Evolutionary conservation across 2,113 vertebrate species (phyloP).

Genomic region (Cichladusa arquata): DNA sequence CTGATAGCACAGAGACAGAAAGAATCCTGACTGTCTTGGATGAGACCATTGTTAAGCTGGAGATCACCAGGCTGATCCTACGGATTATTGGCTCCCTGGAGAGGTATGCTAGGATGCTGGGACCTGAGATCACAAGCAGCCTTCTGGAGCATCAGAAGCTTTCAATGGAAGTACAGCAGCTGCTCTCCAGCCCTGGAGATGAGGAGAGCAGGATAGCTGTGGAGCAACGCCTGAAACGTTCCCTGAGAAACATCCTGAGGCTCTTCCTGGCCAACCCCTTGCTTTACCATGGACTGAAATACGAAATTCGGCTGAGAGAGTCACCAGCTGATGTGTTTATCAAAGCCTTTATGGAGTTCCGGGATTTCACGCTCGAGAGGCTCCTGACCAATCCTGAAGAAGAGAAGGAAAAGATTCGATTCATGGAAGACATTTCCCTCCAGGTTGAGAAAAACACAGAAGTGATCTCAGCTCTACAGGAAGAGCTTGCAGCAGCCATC

Average conservation of each 20-base stretch:
- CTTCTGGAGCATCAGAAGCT: not conserved
- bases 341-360: constrained; percentile 70
- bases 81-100: not conserved
- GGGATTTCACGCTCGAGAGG: constrained; percentile 69
- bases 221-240: not conserved
- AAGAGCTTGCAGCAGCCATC: constrained; percentile 47
- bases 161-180: not conserved
- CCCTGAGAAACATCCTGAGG: constrained; percentile 63
- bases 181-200: not conserved
- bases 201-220: fast-evolving
- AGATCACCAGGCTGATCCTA: constrained; percentile 31
- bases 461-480: constrained; percentile 24
- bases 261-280: constrained; percentile 53
- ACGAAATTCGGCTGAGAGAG: not conserved
- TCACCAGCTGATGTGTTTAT: constrained; percentile 56
- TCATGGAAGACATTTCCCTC: constrained; percentile 46
- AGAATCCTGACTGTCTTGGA: constrained; percentile 18
- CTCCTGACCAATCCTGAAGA: constrained; percentile 74
- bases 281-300: constrained; percentile 25
- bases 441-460: constrained; percentile 48
- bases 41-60: constrained; percentile 6
- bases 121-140: not conserved
- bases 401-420: constrained; percentile 57
- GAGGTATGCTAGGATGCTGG: not conserved
- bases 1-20: not conserved